Evolutionary conservation across 2,113 vertebrate genomes (phyloP).

Genomic region (Lophochroa leadbeateri): DNA sequence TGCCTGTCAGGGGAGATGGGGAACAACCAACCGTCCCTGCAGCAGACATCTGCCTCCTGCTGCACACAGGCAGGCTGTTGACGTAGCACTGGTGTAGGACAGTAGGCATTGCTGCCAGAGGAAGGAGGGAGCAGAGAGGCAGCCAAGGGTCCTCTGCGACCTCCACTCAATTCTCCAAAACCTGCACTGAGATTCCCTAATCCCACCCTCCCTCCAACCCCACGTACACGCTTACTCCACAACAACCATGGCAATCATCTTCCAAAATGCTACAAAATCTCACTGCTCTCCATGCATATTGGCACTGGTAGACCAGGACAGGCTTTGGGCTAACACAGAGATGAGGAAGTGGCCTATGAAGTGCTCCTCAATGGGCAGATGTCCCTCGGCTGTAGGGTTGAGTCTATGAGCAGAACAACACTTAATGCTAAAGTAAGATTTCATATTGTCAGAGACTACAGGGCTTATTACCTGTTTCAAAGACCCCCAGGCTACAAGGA

Average conservation of each 20-base stretch:
- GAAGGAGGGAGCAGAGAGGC: no score
- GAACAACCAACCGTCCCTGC: neutral
- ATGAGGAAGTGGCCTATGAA: neutral
- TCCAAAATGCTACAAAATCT: neutral
- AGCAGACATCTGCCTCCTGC: neutral
- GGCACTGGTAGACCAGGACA: neutral
- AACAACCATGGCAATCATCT: neutral
- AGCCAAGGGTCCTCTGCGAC: neutral
- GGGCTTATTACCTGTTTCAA: neutral
- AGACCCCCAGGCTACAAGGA: neutral
- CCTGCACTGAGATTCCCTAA: neutral
- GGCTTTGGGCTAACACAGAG: neutral
- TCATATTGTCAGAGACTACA: neutral
- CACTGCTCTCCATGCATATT: neutral
- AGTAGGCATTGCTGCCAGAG: neutral
- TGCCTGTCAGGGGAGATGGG: neutral
- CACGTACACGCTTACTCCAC: neutral
- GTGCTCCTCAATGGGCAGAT: neutral
- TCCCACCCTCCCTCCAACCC: neutral
- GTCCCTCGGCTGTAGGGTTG: neutral
- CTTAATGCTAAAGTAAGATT: neutral
- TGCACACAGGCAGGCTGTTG: neutral
- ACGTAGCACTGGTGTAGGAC: fast-evolving
- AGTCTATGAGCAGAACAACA: neutral
- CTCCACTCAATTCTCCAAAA: neutral